A percentile compares a stretch with the other conserved stretches of the same genome.
phyloP scores from a whole-genome alignment of 2,888 invertebrate species.

The Fabriciana adippe region DNA sequence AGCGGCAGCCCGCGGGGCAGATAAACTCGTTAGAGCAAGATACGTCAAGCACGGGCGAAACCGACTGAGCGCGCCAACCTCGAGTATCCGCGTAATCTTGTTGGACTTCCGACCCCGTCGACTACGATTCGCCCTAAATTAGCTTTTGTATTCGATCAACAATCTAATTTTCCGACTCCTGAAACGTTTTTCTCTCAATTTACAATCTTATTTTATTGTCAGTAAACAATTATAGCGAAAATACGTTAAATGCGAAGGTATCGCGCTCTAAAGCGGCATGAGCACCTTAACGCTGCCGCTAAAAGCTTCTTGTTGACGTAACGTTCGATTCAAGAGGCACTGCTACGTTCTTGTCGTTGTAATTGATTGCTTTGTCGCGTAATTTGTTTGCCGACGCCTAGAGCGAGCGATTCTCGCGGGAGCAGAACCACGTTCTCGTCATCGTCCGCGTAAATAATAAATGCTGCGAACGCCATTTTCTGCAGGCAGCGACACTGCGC shows the following conservation, averaged over 20 bases:
- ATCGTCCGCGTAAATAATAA: constrained; percentile 76
- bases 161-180: constrained; percentile 70
- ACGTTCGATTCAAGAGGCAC: constrained; percentile 75
- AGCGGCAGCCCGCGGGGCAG: constrained; percentile 76
- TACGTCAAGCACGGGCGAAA: constrained; percentile 60
- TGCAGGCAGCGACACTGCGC: constrained; percentile 12
- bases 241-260: constrained; percentile 58
- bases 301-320: constrained; percentile 81
- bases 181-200: constrained; percentile 61
- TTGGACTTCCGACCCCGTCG: constrained; percentile 72
- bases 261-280: constrained; percentile 56
- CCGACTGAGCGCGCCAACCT: constrained; percentile 59
- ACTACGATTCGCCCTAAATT: constrained; percentile 73
- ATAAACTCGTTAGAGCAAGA: constrained; percentile 79
- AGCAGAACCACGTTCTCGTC: constrained; percentile 64
- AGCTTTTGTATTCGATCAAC: constrained; percentile 72
- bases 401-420: constrained; percentile 69
- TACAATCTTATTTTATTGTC: constrained; percentile 25
- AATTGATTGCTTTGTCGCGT: constrained; percentile 82
- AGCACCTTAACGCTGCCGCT: constrained; percentile 65
- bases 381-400: constrained; percentile 76
- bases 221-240: constrained; percentile 57
- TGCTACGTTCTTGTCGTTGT: constrained; percentile 74
- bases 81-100: constrained; percentile 74
- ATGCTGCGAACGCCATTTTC: constrained; percentile 50